These are phyloP conservation scores for Eleutherodactylus coqui DNA, from an alignment of 2,797 vertebrate genomes.

Conservation along the genomic window DNA sequence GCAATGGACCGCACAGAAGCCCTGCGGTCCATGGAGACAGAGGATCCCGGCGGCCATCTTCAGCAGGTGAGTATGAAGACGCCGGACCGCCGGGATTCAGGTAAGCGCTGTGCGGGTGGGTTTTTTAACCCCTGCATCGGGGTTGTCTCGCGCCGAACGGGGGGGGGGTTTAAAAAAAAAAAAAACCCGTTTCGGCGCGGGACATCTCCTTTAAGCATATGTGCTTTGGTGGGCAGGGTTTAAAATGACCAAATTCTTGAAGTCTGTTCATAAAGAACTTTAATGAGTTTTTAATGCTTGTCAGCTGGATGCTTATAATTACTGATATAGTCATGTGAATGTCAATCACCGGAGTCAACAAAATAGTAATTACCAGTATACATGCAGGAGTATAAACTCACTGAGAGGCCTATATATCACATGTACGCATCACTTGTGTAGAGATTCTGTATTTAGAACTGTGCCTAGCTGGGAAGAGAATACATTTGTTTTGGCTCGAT, in stretches of 20 bases:
- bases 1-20: no score
- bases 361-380: not conserved
- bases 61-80: no score
- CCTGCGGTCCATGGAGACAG: no score
- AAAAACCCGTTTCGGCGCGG: no score
- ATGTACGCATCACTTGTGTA: not conserved
- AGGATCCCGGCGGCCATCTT: no score
- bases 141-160: no score
- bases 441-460: not conserved
- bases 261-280: not conserved
- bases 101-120: no score
- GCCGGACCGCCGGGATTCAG: no score
- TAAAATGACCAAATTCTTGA: slow-evolving; percentile 1
- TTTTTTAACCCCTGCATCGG: no score
- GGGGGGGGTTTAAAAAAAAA: no score
- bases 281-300: slow-evolving; percentile 20
- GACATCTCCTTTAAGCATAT: no score
- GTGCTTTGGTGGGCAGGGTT: no score
- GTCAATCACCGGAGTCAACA: not conserved
- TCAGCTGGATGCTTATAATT: slow-evolving; percentile 21
- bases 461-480: not conserved
- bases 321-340: slow-evolving; percentile 11
- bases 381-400: not conserved
- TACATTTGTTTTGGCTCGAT: not conserved
- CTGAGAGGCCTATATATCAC: not conserved